Conservation (phyloP, 2,888 invertebrate genomes). For the Euplexia lucipara region DNA sequence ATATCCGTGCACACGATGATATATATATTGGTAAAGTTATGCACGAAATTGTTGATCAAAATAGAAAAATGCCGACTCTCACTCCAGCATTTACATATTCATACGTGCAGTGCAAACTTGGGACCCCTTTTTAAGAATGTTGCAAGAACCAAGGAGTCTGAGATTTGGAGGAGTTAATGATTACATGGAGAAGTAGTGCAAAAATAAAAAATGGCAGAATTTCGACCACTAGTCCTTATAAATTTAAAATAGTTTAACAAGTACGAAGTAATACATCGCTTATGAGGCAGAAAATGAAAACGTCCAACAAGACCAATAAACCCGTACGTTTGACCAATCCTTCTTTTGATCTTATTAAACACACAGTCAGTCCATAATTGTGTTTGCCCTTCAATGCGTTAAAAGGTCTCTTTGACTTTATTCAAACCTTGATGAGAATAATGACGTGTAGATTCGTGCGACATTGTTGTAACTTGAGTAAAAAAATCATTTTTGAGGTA, state of each 20-base stretch:
- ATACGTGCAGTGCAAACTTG: too few relatives aligned
- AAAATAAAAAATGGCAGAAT: too few relatives aligned
- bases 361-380: slow-evolving; percentile 46
- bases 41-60: slow-evolving; percentile 47
- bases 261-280: slow-evolving; percentile 12
- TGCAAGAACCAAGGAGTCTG: too few relatives aligned
- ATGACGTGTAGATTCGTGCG: slow-evolving; percentile 31
- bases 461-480: slow-evolving; percentile 47
- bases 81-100: slow-evolving; percentile 9
- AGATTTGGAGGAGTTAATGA: too few relatives aligned
- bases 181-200: too few relatives aligned
- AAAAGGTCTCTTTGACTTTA: slow-evolving; percentile 62
- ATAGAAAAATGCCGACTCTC: slow-evolving; percentile 32
- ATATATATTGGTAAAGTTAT: slow-evolving; percentile 50
- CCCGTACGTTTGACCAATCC: slow-evolving; percentile 45
- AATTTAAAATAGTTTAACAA: not conserved
- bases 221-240: too few relatives aligned
- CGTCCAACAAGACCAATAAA: slow-evolving; percentile 25
- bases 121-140: too few relatives aligned
- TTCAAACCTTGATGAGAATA: slow-evolving; percentile 53
- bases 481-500: slow-evolving; percentile 40
- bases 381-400: slow-evolving; percentile 55
- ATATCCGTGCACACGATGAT: slow-evolving; percentile 44
- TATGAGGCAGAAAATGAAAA: slow-evolving; percentile 21
- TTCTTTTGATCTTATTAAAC: slow-evolving; percentile 52